A percentile compares a stretch with the other conserved stretches of the same genome.
Conservation (phyloP, 2,113 vertebrate species). For the Chunga burmeisteri region DNA sequence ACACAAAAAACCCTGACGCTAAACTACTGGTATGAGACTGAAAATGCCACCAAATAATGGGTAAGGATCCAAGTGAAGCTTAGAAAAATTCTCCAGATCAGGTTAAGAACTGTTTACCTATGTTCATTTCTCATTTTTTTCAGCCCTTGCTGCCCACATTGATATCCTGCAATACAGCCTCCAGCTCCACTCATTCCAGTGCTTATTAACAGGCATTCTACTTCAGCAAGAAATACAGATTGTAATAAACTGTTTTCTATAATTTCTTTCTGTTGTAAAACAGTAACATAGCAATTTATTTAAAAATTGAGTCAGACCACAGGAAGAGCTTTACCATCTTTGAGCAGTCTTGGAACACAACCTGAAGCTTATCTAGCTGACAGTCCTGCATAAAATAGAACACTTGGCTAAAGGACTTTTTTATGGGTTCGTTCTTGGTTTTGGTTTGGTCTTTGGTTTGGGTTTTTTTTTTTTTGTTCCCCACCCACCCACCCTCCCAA, state of each 20-base stretch:
- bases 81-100: background rate
- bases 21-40: background rate
- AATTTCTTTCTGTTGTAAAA: background rate
- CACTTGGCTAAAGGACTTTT: background rate
- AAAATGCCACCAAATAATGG: background rate
- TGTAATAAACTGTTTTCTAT: background rate
- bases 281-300: background rate
- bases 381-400: background rate
- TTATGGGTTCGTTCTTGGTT: background rate
- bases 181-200: background rate
- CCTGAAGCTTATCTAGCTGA: background rate
- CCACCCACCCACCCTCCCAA: background rate
- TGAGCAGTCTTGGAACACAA: slow-evolving; percentile 25
- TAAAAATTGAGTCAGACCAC: background rate
- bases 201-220: background rate
- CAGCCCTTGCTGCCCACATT: background rate
- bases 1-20: background rate
- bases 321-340: background rate
- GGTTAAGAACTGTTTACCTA: background rate
- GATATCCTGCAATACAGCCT: background rate
- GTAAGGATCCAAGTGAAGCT: background rate
- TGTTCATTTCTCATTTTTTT: background rate
- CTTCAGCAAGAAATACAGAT: background rate
- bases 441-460: too few species aligned
- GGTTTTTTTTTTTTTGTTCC: too few species aligned